Evolutionary conservation across 2,797 vertebrate species (phyloP), one percentile per base, ranked within the genome.

Genomic region (Chelon auratus): DNA sequence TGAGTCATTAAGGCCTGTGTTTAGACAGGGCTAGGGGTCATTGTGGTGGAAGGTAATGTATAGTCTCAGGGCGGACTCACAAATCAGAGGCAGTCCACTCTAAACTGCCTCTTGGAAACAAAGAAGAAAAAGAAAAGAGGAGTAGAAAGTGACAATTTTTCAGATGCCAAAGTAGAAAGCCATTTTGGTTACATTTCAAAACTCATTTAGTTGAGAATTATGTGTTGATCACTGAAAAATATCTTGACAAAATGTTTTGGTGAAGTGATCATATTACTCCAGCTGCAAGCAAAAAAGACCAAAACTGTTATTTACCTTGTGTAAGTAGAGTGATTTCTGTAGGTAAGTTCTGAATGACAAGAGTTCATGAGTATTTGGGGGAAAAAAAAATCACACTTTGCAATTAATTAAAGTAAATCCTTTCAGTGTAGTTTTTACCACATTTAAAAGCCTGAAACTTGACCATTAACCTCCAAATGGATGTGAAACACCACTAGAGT

Each of bases 391-490:
- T 82, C 87, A 85, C 86, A 86, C 89, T 92, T 92, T 91, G 90
- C 87, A 92, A 93, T 94, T 94, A 94, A 95, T 94, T 93, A 93
- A 92, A 91, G 85, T 80, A 89, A 94, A 94, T 94, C 90, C 93
- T 94, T 94, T 95, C 90, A 93, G 90, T 87, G 72, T 86, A 89
- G 86, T 94, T 91, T 94, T 92, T 87, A 86, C 74, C 78, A 81
- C 84, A 83, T 94, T 94, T 95, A 95, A 95, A 95, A 95, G 94
- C 93, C 84, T 81, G 74, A 93, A 95, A 94, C 92, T 94, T 95
- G 93, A 94, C 94, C 94, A 95, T 95, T 95, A 95, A 94, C 94
- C 94, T 93, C 85, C 84, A 93, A 94, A 95, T 94, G 92, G 94
- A 95, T 94, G 89, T 89, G 84, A 92, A 92, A 94, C 85, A 78